These are phyloP conservation scores for Discoglossus pictus DNA, from an alignment of 2,797 vertebrate genomes.

Conservation along the genomic window DNA sequence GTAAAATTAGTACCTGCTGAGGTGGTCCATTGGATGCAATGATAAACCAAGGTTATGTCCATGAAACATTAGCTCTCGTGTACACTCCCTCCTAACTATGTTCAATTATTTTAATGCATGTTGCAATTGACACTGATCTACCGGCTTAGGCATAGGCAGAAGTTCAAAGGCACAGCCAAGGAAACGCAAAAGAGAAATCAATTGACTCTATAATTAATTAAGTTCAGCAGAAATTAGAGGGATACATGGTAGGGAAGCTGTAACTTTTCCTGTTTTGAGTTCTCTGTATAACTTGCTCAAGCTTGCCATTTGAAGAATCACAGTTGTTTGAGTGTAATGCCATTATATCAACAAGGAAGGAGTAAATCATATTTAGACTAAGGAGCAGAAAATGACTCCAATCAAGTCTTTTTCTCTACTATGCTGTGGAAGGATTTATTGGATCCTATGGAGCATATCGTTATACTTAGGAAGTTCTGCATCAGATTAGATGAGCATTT, in stretches of 20 bases:
- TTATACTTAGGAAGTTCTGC: constrained; percentile 43
- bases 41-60: constrained; percentile 31
- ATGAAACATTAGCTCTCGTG: constrained; percentile 47
- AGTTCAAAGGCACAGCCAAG: constrained; percentile 54
- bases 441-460: constrained; percentile 56
- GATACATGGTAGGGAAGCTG: constrained; percentile 4
- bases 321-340: background rate
- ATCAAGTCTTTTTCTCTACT: constrained; percentile 56
- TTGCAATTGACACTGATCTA: constrained; percentile 55
- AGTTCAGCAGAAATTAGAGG: constrained; percentile 47
- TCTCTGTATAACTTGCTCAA: constrained; percentile 6
- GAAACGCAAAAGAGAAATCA: constrained; percentile 54
- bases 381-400: constrained; percentile 17
- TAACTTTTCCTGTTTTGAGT: constrained; percentile 7
- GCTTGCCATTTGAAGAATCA: constrained; percentile 15
- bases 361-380: constrained; percentile 12
- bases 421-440: constrained; percentile 72
- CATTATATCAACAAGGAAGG: background rate
- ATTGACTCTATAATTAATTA: constrained; percentile 64
- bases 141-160: constrained; percentile 48
- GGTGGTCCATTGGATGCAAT: constrained; percentile 20
- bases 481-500: constrained; percentile 67
- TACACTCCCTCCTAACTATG: constrained; percentile 48
- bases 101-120: constrained; percentile 52
- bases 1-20: constrained; percentile 19